These are phyloP conservation scores for Enteromius radiatus DNA, from an alignment of 2,797 vertebrate genomes.

Conservation along the genomic window DNA sequence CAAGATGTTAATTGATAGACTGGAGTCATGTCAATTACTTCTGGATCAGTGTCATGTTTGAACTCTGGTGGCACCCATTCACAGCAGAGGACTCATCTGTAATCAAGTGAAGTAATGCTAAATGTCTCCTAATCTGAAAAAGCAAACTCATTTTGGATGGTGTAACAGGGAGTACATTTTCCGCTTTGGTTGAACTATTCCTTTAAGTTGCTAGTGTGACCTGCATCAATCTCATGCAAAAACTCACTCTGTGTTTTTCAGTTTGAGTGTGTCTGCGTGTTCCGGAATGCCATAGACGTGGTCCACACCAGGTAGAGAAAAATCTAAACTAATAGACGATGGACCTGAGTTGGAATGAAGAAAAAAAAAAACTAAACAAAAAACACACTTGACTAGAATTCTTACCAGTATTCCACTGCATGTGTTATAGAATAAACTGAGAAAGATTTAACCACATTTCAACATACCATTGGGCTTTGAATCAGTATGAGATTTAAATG, in stretches of 20 bases:
- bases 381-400: background rate
- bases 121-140: background rate
- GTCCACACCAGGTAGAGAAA: constrained; percentile 90
- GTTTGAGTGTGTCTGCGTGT: constrained; percentile 86
- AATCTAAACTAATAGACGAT: constrained; percentile 89
- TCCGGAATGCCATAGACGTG: constrained; percentile 94
- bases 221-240: background rate
- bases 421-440: background rate
- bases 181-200: background rate
- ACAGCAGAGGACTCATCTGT: background rate
- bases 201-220: background rate
- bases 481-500: constrained; percentile 90
- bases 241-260: constrained; percentile 91
- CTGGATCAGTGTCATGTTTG: background rate
- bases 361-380: background rate
- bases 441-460: background rate
- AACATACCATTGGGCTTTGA: constrained; percentile 87
- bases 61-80: background rate
- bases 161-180: background rate
- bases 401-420: background rate
- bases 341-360: constrained; percentile 77
- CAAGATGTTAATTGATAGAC: background rate
- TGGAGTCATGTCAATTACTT: background rate
- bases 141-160: background rate
- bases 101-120: background rate